Evolutionary conservation across 2,113 vertebrate genomes (phyloP).

Genomic region (Hyperopisus bebe): DNA sequence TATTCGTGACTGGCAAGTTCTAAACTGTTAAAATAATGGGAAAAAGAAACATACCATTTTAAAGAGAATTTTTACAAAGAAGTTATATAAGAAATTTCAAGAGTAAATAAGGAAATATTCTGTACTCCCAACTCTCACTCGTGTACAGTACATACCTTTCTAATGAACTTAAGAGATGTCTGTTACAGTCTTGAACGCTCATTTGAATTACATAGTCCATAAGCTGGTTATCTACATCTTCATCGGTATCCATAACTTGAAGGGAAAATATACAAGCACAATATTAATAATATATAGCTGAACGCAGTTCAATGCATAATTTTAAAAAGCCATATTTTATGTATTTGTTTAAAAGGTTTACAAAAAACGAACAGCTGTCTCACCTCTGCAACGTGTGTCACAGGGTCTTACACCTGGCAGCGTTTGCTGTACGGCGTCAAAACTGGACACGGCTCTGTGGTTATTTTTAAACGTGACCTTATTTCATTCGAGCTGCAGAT

Average conservation of each 20-base stretch:
- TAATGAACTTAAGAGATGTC: constrained; percentile 41
- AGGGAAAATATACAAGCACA: constrained; percentile 19
- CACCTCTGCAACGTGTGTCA: constrained; percentile 34
- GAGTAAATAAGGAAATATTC: neutral
- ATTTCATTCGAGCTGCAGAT: constrained; percentile 52
- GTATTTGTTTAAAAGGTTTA: constrained; percentile 7
- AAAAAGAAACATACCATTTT: constrained; percentile 20
- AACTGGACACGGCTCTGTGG: constrained; percentile 61
- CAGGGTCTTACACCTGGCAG: neutral
- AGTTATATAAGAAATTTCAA: neutral
- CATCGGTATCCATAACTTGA: constrained; percentile 54
- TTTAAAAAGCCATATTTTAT: neutral
- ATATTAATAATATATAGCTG: neutral
- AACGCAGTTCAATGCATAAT: neutral
- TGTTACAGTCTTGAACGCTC: constrained; percentile 65
- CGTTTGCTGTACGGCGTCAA: constrained; percentile 45
- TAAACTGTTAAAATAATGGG: constrained; percentile 52
- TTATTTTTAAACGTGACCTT: constrained; percentile 75
- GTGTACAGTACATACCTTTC: constrained; percentile 58
- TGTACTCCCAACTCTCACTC: neutral
- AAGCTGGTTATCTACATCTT: constrained; percentile 59
- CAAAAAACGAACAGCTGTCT: constrained; percentile 28
- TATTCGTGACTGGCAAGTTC: constrained; percentile 61
- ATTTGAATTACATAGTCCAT: constrained; percentile 62
- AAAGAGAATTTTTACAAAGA: neutral